Conservation (phyloP, 2,888 invertebrate genomes). For the Calephelis perditalis region DNA sequence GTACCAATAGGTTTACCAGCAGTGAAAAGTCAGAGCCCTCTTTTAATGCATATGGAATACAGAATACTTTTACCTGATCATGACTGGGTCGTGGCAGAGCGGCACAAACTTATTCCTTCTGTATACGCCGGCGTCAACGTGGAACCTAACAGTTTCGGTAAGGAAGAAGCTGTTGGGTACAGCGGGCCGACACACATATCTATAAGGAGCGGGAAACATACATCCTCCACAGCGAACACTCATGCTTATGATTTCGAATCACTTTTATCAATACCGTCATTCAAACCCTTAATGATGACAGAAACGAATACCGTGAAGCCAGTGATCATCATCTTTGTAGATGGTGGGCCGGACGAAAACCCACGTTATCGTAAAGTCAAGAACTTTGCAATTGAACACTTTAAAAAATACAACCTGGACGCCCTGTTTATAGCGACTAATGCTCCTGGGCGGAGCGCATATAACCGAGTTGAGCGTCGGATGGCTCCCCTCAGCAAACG, state of each 20-base stretch:
- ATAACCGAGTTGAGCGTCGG: conserved; percentile 23
- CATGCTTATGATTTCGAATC: conserved; percentile 16
- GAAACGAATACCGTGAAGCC: conserved; percentile 21
- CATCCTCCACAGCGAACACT: conserved; percentile 17
- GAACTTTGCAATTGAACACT: conserved; percentile 22
- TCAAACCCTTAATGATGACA: conserved; percentile 17
- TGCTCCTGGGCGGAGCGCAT: conserved; percentile 25
- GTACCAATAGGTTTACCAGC: conserved; percentile 18
- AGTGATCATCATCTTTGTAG: conserved; percentile 17
- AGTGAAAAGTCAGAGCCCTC: conserved; percentile 18
- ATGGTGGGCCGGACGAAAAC: conserved; percentile 25
- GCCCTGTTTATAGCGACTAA: conserved; percentile 24
- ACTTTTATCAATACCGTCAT: conserved; percentile 15
- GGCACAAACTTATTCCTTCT: conserved; percentile 19
- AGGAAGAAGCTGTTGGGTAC: conserved; percentile 16
- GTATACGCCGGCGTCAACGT: conserved; percentile 15
- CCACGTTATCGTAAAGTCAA: conserved; percentile 26
- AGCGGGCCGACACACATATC: conserved; percentile 15
- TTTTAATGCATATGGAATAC: conserved; percentile 21
- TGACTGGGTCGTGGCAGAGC: conserved; percentile 17
- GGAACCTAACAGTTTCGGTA: conserved; percentile 16
- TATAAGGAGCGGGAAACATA: conserved; percentile 17
- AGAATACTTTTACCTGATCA: conserved; percentile 20
- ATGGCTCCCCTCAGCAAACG: conserved; percentile 20
- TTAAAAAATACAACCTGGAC: conserved; percentile 26